Conservation (phyloP, 2,888 invertebrate species). For the Tenodera sinensis region DNA sequence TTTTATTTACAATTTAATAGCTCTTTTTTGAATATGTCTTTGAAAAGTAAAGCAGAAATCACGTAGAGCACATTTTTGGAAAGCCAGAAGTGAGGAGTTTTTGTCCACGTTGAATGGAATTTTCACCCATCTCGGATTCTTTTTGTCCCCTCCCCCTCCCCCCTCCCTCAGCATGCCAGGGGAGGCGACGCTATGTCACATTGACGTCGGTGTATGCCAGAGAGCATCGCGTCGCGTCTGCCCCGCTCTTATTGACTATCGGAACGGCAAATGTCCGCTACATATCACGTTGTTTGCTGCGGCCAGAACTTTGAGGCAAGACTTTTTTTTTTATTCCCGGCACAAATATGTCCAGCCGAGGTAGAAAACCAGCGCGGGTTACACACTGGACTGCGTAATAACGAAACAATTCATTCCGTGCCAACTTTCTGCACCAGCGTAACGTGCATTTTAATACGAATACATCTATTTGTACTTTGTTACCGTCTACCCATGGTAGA, state of each 20-base stretch:
- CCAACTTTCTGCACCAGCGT: too few species aligned
- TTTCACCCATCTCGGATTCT: neutral
- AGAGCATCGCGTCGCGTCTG: slow-evolving; percentile 7
- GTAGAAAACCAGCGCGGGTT: neutral
- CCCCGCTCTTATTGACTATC: slow-evolving; percentile 20
- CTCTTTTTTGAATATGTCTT: neutral
- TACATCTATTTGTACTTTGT: too few species aligned
- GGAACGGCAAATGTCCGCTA: neutral
- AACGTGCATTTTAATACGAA: too few species aligned
- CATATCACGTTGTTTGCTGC: neutral
- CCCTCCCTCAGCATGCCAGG: neutral
- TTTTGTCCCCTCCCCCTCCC: neutral
- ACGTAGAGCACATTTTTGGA: neutral
- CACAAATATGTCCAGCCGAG: neutral
- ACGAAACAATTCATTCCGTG: neutral
- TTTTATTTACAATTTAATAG: too few species aligned
- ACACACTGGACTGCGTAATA: neutral
- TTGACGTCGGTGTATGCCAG: neutral
- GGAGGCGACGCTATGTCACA: neutral
- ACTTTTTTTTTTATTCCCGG: neutral
- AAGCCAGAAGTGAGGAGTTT: neutral
- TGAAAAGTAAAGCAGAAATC: neutral
- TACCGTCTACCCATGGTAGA: too few species aligned
- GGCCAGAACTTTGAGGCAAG: neutral
- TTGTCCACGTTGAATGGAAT: neutral